Evolutionary conservation across 2,797 vertebrate species (phyloP).

Genomic region (Cyprinodon diabolis): DNA sequence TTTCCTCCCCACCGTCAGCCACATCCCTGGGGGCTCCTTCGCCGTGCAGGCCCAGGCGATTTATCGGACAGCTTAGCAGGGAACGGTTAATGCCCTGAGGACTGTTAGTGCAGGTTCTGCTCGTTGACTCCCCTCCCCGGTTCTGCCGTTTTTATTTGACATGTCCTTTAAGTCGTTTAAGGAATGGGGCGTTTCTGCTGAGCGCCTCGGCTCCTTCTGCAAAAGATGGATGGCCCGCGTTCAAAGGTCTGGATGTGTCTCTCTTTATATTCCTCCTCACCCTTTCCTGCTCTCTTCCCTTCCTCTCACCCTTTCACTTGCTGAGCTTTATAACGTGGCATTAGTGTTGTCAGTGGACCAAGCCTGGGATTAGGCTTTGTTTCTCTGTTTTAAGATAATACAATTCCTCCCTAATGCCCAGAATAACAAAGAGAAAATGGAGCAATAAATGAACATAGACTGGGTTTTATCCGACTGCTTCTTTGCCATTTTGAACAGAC

Average conservation of each 20-base stretch:
- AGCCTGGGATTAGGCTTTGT: constrained; percentile 68
- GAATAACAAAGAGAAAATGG: constrained; percentile 59
- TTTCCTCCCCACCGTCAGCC: constrained; percentile 13
- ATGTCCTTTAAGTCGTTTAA: constrained; percentile 84
- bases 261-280: constrained; percentile 22
- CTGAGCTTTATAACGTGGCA: constrained; percentile 59
- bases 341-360: constrained; percentile 69
- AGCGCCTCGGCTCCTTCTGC: constrained; percentile 82
- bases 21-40: constrained; percentile 26
- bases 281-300: constrained; percentile 18
- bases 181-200: constrained; percentile 82
- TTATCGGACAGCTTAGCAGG: constrained; percentile 69
- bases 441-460: constrained; percentile 63
- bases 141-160: constrained; percentile 65
- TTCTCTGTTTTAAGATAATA: constrained; percentile 70
- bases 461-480: constrained; percentile 65
- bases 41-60: constrained; percentile 33
- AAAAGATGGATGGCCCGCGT: constrained; percentile 82
- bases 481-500: constrained; percentile 63
- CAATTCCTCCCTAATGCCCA: constrained; percentile 58
- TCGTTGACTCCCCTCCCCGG: constrained; percentile 66
- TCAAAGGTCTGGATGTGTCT: constrained; percentile 79
- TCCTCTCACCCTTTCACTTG: constrained; percentile 26
- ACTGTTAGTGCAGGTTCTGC: constrained; percentile 58
- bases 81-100: constrained; percentile 67